Conservation (phyloP, 2,888 invertebrate genomes). For the Drosophila nigricruria region DNA sequence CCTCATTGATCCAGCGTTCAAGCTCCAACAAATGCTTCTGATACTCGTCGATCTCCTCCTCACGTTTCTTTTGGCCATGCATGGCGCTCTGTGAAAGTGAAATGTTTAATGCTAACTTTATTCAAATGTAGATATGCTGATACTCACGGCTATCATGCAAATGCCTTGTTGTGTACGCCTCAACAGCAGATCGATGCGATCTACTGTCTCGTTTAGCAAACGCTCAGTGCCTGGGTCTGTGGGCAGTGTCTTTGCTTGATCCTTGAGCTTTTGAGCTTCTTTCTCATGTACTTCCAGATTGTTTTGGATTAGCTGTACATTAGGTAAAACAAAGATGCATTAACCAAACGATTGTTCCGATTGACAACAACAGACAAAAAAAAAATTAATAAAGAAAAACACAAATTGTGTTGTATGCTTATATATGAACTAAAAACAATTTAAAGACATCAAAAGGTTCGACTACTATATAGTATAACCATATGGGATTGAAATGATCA, state of each 20-base stretch:
- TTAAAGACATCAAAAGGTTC: conserved; percentile 36
- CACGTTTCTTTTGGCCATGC: conserved; percentile 86
- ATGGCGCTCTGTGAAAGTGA: conserved; percentile 85
- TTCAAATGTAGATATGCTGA: background rate
- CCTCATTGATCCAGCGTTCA: conserved; percentile 87
- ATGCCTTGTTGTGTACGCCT: conserved; percentile 90
- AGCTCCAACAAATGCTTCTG: conserved; percentile 86
- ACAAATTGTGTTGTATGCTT: background rate
- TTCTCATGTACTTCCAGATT: conserved; percentile 90
- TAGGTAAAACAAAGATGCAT: conserved; percentile 26
- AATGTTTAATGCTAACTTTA: background rate
- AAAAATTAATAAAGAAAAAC: conserved; percentile 1
- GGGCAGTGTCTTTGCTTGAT: conserved; percentile 88
- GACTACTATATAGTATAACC: conserved; percentile 50
- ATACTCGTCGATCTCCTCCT: conserved; percentile 87
- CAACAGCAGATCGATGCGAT: conserved; percentile 88
- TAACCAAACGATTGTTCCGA: conserved; percentile 22
- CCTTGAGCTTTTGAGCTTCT: conserved; percentile 88
- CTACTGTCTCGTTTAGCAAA: conserved; percentile 86
- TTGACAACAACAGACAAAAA: background rate
- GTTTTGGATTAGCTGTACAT: conserved; percentile 88
- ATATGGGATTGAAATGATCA: conserved; percentile 7
- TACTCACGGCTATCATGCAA: conserved; percentile 85
- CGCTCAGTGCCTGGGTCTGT: conserved; percentile 88
- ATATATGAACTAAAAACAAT: conserved; percentile 12